Conservation (phyloP, 2,888 invertebrate species). For the Synanthedon andrenaeformis region DNA sequence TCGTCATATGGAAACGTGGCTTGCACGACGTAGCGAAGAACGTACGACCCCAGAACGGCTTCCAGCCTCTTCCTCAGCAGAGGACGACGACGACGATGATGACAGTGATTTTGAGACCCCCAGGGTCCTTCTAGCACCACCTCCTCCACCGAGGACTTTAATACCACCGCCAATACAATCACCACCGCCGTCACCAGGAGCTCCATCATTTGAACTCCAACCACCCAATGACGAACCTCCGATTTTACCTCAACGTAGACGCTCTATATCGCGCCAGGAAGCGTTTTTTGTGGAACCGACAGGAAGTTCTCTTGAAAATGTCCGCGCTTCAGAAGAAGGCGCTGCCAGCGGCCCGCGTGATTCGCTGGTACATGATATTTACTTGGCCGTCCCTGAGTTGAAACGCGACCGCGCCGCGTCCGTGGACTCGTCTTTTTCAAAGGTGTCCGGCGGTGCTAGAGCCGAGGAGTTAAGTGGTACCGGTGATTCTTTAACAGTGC, state of each 20-base stretch:
- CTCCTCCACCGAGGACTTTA: slow-evolving; percentile 65
- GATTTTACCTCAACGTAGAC: slow-evolving; percentile 68
- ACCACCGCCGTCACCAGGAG: slow-evolving; percentile 66
- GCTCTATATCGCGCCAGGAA: slow-evolving; percentile 85
- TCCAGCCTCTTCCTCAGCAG: slow-evolving; percentile 50
- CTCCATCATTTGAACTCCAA: slow-evolving; percentile 70
- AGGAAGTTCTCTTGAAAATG: slow-evolving; percentile 78
- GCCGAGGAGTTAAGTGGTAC: slow-evolving; percentile 78
- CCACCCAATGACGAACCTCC: slow-evolving; percentile 60
- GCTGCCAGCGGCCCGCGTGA: slow-evolving; percentile 40
- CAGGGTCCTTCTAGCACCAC: slow-evolving; percentile 72
- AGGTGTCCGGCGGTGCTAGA: slow-evolving; percentile 78
- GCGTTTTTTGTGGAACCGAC: slow-evolving; percentile 84
- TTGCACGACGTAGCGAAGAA: slow-evolving; percentile 63
- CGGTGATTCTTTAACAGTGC: slow-evolving; percentile 75
- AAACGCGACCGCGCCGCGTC: slow-evolving; percentile 88
- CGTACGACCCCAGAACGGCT: slow-evolving; percentile 47
- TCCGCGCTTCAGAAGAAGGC: slow-evolving; percentile 66
- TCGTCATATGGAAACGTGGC: slow-evolving; percentile 80
- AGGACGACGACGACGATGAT: slow-evolving; percentile 61
- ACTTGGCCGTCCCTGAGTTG: slow-evolving; percentile 84
- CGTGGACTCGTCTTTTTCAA: slow-evolving; percentile 88
- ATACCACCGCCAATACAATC: slow-evolving; percentile 48
- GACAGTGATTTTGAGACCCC: slow-evolving; percentile 65
- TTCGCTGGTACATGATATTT: slow-evolving; percentile 76